Evolutionary conservation across 2,797 vertebrate genomes (phyloP).

Genomic region (Myotis daubentonii): DNA sequence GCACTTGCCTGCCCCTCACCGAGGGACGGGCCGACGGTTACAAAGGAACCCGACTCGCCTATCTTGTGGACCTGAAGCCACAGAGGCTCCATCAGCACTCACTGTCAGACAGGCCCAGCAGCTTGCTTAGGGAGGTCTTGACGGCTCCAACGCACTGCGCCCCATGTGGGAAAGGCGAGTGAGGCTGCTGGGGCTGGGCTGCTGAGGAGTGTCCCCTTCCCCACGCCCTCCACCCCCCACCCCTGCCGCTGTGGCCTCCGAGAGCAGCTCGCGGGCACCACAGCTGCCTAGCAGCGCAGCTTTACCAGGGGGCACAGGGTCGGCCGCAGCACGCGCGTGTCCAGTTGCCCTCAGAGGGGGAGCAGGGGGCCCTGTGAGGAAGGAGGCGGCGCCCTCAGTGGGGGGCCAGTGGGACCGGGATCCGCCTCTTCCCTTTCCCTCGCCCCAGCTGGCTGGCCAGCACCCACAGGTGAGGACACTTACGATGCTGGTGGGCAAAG

Average conservation of each 20-base stretch:
- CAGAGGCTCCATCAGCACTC: neutral
- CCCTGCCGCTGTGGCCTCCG: neutral
- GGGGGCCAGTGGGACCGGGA: neutral
- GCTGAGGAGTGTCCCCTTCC: neutral
- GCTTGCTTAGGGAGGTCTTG: neutral
- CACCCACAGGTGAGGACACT: slow-evolving; percentile 45
- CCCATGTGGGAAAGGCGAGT: neutral
- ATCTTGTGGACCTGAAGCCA: neutral
- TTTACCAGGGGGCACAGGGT: slow-evolving; percentile 74
- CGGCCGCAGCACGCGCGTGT: slow-evolving; percentile 54
- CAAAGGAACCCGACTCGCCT: neutral
- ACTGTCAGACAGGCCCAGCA: neutral
- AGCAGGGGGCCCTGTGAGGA: slow-evolving; percentile 78
- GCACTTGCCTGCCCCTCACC: neutral
- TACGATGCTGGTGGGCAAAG: slow-evolving; percentile 92
- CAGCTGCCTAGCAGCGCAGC: neutral
- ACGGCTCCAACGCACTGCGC: neutral
- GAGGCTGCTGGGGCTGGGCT: neutral
- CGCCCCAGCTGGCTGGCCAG: neutral
- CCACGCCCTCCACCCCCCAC: neutral
- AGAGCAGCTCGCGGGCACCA: neutral
- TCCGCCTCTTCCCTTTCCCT: slow-evolving; percentile 56
- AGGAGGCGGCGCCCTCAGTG: slow-evolving; percentile 76
- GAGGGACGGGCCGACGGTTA: neutral
- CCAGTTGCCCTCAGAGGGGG: slow-evolving; percentile 74